phyloP scores from a whole-genome alignment of 2,797 vertebrate species.

The Argentina silus region DNA sequence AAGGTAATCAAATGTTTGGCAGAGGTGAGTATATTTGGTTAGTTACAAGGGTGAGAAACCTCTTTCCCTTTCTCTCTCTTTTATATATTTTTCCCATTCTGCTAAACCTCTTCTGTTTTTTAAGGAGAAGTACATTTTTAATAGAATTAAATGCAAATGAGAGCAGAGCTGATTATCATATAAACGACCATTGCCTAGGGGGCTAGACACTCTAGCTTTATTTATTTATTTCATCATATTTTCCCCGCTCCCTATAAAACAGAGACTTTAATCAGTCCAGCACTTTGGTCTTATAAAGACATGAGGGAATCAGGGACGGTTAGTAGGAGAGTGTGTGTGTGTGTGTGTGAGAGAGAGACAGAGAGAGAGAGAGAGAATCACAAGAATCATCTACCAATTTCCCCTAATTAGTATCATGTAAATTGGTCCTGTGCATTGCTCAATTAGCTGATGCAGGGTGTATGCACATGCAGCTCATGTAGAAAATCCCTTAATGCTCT shows the following conservation, averaged over 20 bases:
- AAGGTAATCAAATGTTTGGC: slow-evolving; percentile 34
- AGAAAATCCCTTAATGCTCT: slow-evolving; percentile 29
- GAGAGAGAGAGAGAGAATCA: neutral
- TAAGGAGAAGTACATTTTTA: slow-evolving; percentile 66
- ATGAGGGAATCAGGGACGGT: slow-evolving; percentile 56
- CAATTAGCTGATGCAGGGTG: slow-evolving; percentile 22
- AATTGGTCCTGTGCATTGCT: slow-evolving; percentile 1
- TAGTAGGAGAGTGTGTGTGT: slow-evolving; percentile 14
- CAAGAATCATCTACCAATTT: slow-evolving; percentile 9
- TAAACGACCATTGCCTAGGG: slow-evolving; percentile 74
- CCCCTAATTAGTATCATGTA: slow-evolving; percentile 18
- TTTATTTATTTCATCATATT: slow-evolving; percentile 75
- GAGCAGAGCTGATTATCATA: slow-evolving; percentile 78
- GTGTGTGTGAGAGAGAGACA: neutral
- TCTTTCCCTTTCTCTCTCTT: slow-evolving; percentile 42
- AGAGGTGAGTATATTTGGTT: slow-evolving; percentile 22
- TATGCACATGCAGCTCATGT: slow-evolving; percentile 3
- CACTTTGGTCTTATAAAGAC: slow-evolving; percentile 69
- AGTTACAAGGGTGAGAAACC: slow-evolving; percentile 35
- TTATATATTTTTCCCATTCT: slow-evolving; percentile 41
- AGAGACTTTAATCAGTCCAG: slow-evolving; percentile 67
- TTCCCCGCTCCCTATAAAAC: slow-evolving; percentile 67
- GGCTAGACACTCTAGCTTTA: slow-evolving; percentile 64
- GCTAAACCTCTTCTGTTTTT: slow-evolving; percentile 48
- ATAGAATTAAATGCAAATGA: slow-evolving; percentile 83